Evolutionary conservation across 1,140 invertebrate species (phyloP).

Genomic region (Lepidurus couesii): DNA sequence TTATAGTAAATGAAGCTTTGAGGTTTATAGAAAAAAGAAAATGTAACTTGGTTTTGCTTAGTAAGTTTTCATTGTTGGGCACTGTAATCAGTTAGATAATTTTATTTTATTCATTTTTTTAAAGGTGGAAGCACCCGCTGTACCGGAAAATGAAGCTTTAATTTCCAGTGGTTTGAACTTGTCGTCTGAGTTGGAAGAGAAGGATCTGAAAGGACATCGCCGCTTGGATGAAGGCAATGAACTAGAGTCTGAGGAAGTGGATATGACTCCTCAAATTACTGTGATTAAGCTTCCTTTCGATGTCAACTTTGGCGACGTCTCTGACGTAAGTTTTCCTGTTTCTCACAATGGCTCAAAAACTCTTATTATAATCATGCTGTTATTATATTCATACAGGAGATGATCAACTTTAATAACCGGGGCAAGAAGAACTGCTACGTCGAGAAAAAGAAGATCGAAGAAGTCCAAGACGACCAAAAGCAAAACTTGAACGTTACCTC

Average conservation of each 20-base stretch:
- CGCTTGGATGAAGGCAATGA: slow-evolving; percentile 1
- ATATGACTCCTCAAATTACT: not conserved
- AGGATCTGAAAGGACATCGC: slow-evolving; percentile 1
- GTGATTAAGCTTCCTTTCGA: slow-evolving; percentile 10
- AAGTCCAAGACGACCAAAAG: not conserved
- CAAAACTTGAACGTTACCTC: not conserved
- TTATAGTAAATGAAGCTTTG: too few species aligned
- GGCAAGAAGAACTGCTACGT: not conserved
- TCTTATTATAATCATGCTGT: not conserved
- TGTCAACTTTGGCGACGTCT: not conserved
- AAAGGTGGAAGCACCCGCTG: slow-evolving; percentile 5
- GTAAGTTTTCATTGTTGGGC: too few species aligned
- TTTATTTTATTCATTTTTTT: not conserved
- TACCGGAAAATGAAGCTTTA: slow-evolving; percentile 15
- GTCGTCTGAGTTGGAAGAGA: not conserved
- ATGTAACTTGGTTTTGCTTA: too few species aligned
- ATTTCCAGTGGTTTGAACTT: not conserved
- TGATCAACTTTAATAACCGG: not conserved
- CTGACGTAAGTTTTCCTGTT: not conserved
- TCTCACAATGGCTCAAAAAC: not conserved
- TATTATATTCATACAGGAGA: not conserved
- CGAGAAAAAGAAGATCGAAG: not conserved
- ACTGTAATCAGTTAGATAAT: not conserved
- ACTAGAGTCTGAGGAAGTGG: not conserved
- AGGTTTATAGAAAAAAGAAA: too few species aligned